These are phyloP conservation scores for Macrophya annulata DNA, from an alignment of 2,888 invertebrate species.

Conservation along the genomic window DNA sequence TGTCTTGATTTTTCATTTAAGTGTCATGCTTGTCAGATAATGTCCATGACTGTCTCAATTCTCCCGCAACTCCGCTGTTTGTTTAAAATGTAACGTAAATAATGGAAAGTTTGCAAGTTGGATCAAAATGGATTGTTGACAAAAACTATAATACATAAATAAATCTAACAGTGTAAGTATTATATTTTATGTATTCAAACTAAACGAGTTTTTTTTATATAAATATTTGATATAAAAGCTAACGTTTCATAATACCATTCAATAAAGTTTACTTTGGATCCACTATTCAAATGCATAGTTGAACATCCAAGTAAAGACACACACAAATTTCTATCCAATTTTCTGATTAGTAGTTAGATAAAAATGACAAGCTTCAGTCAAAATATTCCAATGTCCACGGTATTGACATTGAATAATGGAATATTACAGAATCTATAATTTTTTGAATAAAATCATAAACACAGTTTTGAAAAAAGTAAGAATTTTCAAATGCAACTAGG, in stretches of 20 bases:
- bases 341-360: background rate
- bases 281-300: too few species aligned
- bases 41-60: too few species aligned
- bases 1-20: too few species aligned
- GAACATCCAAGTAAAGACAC: background rate
- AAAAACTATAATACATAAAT: background rate
- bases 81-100: too few species aligned
- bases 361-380: background rate
- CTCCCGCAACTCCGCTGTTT: too few species aligned
- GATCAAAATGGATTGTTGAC: background rate
- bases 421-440: background rate
- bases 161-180: background rate
- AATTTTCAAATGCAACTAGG: background rate
- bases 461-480: background rate
- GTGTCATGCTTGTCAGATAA: too few species aligned
- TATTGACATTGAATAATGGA: background rate
- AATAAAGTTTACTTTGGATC: too few species aligned
- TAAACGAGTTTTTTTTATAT: background rate
- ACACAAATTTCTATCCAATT: background rate
- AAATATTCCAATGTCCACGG: background rate
- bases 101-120: too few species aligned
- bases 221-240: background rate
- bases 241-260: too few species aligned
- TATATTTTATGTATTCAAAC: background rate
- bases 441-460: background rate